Evolutionary conservation across 2,888 invertebrate genomes (phyloP).

Genomic region (Stomorhina lunata): DNA sequence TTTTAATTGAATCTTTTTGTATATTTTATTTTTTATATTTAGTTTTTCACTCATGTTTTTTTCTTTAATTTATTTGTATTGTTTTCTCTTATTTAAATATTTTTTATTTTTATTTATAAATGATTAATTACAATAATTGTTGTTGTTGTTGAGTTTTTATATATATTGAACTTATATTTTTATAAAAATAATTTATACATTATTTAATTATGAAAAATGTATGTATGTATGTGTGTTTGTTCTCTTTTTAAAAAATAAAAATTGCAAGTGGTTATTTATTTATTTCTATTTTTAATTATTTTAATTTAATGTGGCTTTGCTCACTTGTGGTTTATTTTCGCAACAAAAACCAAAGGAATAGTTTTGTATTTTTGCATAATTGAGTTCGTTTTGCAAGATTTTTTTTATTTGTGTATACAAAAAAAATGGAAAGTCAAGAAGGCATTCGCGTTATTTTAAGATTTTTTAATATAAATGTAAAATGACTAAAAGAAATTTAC

Average conservation of each 20-base stretch:
- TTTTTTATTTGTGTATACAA: not conserved
- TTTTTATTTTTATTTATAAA: slow-evolving; percentile 30
- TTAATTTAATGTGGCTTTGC: slow-evolving; percentile 23
- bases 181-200: slow-evolving; percentile 46
- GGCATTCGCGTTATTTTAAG: slow-evolving; percentile 18
- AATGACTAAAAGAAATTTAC: slow-evolving; percentile 42
- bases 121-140: slow-evolving; percentile 30
- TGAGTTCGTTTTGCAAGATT: not conserved
- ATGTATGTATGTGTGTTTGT: not conserved
- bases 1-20: slow-evolving; percentile 27
- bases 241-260: slow-evolving; percentile 8
- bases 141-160: not conserved
- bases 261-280: slow-evolving; percentile 21
- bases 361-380: slow-evolving; percentile 17
- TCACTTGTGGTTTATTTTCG: slow-evolving; percentile 27
- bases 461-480: slow-evolving; percentile 15
- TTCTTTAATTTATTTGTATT: slow-evolving; percentile 9
- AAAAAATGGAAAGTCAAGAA: slow-evolving; percentile 59
- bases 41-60: slow-evolving; percentile 54
- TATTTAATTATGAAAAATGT: slow-evolving; percentile 18
- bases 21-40: slow-evolving; percentile 12
- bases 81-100: not conserved
- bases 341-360: slow-evolving; percentile 34
- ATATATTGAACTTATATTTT: slow-evolving; percentile 6
- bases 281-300: not conserved